Percentiles rank a stretch among this genome's conserved stretches.
Conservation (phyloP, 2,888 invertebrate genomes). For the Anagyrus pseudococci region DNA sequence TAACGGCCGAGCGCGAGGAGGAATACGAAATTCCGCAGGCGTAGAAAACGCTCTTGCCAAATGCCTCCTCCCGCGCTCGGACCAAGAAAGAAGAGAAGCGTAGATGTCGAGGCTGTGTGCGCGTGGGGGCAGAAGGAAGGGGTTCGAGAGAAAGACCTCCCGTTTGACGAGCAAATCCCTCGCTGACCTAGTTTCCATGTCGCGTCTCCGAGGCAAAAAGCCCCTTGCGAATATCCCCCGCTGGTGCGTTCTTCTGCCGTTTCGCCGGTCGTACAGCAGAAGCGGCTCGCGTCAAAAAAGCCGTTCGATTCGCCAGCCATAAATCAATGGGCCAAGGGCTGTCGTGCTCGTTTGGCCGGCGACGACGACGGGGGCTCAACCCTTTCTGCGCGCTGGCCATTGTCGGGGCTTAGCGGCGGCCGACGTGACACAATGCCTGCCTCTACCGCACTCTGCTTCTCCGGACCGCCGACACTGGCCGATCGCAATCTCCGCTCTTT, state of each 20-base stretch:
- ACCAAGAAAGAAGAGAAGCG: not conserved
- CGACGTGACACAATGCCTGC: no score
- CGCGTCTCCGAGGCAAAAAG: not conserved
- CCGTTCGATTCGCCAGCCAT: conserved; percentile 54
- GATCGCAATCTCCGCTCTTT: not conserved
- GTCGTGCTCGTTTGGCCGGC: conserved; percentile 48
- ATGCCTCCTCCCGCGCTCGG: not conserved
- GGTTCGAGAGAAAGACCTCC: not conserved
- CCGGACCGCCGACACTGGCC: not conserved
- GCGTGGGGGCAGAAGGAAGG: not conserved
- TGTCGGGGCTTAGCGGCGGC: conserved; percentile 19
- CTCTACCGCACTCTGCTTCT: no score
- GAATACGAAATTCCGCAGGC: not conserved
- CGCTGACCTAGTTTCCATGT: conserved; percentile 23
- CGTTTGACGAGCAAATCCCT: not conserved
- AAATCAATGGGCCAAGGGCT: conserved; percentile 50
- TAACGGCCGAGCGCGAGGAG: not conserved
- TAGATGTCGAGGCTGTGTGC: not conserved
- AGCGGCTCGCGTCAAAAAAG: conserved; percentile 42
- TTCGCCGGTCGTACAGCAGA: no score
- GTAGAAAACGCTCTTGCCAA: not conserved
- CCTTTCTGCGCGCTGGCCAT: conserved; percentile 20
- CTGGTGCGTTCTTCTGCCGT: no score
- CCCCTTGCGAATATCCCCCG: conserved; percentile 23
- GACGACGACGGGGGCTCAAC: conserved; percentile 43